These are phyloP conservation scores for Nomada ruficornis DNA, from an alignment of 2,888 invertebrate species.

Conservation along the genomic window DNA sequence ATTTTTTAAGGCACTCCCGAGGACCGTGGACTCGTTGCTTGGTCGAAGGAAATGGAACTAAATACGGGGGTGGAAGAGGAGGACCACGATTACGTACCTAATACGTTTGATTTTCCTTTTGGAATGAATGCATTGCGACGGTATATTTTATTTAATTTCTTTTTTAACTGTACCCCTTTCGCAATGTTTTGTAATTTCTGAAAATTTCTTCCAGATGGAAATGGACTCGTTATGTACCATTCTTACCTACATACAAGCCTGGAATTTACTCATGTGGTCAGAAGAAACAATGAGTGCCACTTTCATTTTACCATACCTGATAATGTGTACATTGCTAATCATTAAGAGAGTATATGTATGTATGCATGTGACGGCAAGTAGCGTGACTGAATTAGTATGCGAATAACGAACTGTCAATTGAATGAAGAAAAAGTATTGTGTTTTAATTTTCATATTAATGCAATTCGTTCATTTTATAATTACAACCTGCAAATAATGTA, in stretches of 20 bases:
- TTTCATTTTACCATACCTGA: constrained; percentile 2
- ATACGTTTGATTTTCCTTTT: constrained; percentile 90
- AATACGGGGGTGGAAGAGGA: constrained; percentile 79
- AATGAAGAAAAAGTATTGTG: neutral
- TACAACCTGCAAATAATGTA: neutral
- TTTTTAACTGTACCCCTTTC: neutral
- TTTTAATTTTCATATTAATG: neutral
- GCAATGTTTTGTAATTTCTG: constrained; percentile 17
- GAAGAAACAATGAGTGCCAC: constrained; percentile 31
- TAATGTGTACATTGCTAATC: constrained; percentile 1
- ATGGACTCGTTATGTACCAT: constrained; percentile 89
- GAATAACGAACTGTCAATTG: constrained; percentile 1
- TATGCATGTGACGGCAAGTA: neutral
- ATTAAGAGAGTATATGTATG: neutral
- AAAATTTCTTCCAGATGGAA: constrained; percentile 85
- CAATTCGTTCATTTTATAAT: neutral
- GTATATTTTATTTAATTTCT: constrained; percentile 79
- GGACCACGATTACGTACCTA: constrained; percentile 84
- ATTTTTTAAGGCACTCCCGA: constrained; percentile 87
- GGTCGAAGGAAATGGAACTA: constrained; percentile 90
- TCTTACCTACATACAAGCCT: constrained; percentile 88
- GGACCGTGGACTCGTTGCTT: constrained; percentile 91
- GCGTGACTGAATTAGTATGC: neutral
- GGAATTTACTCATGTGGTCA: constrained; percentile 40
- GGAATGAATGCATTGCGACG: constrained; percentile 88